Evolutionary conservation across 1,140 invertebrate genomes (phyloP), one percentile per base, ranked within the genome.

Genomic region (Polypedilum pembai): DNA sequence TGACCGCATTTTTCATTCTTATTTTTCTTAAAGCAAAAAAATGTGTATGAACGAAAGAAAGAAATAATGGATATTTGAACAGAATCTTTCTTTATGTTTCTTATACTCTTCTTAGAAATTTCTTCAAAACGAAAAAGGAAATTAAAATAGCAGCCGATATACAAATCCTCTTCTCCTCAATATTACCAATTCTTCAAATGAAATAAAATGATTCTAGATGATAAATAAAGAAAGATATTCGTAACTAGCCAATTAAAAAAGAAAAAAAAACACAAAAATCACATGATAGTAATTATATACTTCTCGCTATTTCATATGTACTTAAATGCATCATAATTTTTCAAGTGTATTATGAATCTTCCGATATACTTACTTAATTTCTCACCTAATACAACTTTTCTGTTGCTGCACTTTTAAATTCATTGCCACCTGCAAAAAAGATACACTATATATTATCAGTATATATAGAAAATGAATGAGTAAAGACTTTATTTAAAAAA

Each of bases 1-100:
- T 56, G 45, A 56, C 45, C 45, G 45, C 45, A 56, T 56, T 56
- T 56, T 56, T 33, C n/a, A 15, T 56, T 56, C 45, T 56, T 15
- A 56, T 56, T 56, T 56, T 56, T 4, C 3, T 56, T 1, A 15
- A 56, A 56, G 45, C 45, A 15, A 56, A 56, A n/a, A 56, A 56
- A 56, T 56, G 45, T 56, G 45, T n/a, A n/a, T 15, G 15, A 12
- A 56, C 24, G 24, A 33, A 56, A n/a, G 45, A 56, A 12, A 56
- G 12, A 56, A 56, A 56, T 45, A 56, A 56, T 56, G 15, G 45
- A 12, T 15, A 56, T 56, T 56, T n/a, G 10, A 56, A 15, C 12
- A 56, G 10, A 56, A 56, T 56, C 45, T 56, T 56, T 56, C 24
- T 33, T 33, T 12, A 56, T 56, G n/a, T 56, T 56, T 56, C n/a